Percentiles rank a stretch among this genome's conserved stretches.
Evolutionary conservation across 1,140 invertebrate genomes (phyloP).

Genomic region (Capitella teleta): DNA sequence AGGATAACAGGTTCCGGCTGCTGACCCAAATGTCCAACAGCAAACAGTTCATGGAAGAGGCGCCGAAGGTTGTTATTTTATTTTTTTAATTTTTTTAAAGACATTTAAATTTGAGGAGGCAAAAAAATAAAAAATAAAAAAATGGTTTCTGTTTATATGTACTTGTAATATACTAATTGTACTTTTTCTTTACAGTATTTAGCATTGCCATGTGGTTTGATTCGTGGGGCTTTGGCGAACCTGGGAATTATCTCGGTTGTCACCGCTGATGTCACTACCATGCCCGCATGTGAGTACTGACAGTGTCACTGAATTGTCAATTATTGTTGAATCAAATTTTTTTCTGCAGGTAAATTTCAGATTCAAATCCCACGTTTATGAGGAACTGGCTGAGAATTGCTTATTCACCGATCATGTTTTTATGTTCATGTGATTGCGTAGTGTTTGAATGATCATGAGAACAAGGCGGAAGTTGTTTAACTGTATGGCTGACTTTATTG

Average conservation of each 20-base stretch:
- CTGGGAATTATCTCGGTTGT: conserved; percentile 87
- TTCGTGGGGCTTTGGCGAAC: conserved; percentile 87
- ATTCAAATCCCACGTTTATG: conserved; percentile 49
- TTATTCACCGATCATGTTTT: too few relatives aligned
- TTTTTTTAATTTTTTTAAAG: background rate
- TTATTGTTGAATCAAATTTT: conserved; percentile 5
- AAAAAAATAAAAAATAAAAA: conserved; percentile 1
- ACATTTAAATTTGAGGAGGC: background rate
- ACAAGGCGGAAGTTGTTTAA: too few relatives aligned
- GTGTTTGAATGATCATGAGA: too few relatives aligned
- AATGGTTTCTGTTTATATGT: background rate
- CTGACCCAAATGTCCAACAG: conserved; percentile 74
- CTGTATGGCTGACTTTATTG: too few relatives aligned
- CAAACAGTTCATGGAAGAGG: conserved; percentile 81
- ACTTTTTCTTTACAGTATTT: conserved; percentile 58
- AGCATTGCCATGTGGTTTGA: conserved; percentile 88
- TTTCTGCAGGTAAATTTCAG: conserved; percentile 48
- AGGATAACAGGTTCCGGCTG: conserved; percentile 89
- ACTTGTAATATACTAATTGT: conserved; percentile 8
- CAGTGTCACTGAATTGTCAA: conserved; percentile 8
- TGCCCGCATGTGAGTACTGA: conserved; percentile 77
- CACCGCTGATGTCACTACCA: conserved; percentile 79
- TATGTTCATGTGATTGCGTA: too few relatives aligned
- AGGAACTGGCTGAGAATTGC: too few relatives aligned
- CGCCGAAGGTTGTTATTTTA: conserved; percentile 51